phyloP scores from a whole-genome alignment of 1,140 invertebrate species.

The Diachasma alloeum region DNA sequence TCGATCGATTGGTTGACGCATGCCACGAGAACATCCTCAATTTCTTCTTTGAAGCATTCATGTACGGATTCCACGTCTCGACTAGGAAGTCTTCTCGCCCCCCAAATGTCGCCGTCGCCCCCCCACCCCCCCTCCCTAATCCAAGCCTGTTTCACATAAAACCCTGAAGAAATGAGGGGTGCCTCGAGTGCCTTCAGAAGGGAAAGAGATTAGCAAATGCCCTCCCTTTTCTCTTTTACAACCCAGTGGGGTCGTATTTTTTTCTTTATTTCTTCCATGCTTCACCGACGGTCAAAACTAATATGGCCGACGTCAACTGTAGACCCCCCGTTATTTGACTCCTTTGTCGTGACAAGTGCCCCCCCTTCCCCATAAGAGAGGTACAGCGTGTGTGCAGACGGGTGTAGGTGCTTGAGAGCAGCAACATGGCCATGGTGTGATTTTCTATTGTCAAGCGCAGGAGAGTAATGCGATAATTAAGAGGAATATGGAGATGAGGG shows the following conservation, averaged over 20 bases:
- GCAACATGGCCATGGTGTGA: slow-evolving; percentile 10
- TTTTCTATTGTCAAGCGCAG: slow-evolving; percentile 22
- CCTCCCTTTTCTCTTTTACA: neutral
- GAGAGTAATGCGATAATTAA: slow-evolving; percentile 3
- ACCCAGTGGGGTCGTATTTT: slow-evolving; percentile 4
- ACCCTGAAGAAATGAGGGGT: neutral
- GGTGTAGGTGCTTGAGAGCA: slow-evolving; percentile 11
- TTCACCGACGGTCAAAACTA: slow-evolving; percentile 18
- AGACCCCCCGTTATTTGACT: slow-evolving; percentile 20
- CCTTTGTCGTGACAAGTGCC: slow-evolving; percentile 17
- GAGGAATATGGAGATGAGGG: slow-evolving; percentile 2
- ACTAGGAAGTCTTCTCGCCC: neutral
- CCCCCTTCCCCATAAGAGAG: neutral
- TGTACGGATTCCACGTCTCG: slow-evolving; percentile 18
- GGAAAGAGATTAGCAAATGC: slow-evolving; percentile 14
- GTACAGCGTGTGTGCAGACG: neutral
- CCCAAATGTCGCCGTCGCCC: neutral
- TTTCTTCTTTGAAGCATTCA: neutral
- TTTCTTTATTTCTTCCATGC: neutral
- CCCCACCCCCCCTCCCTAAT: neutral
- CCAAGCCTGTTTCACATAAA: neutral
- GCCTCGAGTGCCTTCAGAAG: neutral
- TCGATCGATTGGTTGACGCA: slow-evolving; percentile 14
- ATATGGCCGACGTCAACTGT: slow-evolving; percentile 19
- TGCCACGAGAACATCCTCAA: neutral